Evolutionary conservation across 1,140 invertebrate genomes (phyloP), one percentile per base, ranked within the genome.

Genomic region (Megalopta genalis): DNA sequence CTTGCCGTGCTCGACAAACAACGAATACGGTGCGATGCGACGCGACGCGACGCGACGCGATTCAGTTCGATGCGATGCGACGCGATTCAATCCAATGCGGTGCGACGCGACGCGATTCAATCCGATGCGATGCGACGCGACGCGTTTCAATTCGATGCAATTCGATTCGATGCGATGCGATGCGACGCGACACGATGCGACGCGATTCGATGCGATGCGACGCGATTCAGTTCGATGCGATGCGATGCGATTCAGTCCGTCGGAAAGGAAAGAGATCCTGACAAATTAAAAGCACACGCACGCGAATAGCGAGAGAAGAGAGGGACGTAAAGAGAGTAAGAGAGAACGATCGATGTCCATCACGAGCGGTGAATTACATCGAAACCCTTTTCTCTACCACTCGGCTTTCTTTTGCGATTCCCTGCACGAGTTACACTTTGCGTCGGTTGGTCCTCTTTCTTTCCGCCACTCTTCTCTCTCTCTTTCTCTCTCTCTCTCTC

Each of bases 301-400:
- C 14, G 12, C 46, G 10, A 12, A 32, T 4, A 32, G 4, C 4
- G 32, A 32, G 4, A 16, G 3, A 10, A 49, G 46, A 16, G 10
- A 49, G 16, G 10, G 12, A 49, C 8, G 46, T 1, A n/a, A 18
- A 65, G 39, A 65, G 39, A 78, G 46, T 67, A 81, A 60, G 70
- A 77, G 68, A 86, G 77, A 78, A 74, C 83, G 83, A 84, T 81
- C 81, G 84, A 87, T 88, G 84, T 73, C 67, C 69, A 80, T 80
- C 81, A 83, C 85, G 83, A 88, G 86, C 87, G 83, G 85, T 74
- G 84, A 79, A 77, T 86, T 90, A 90, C 89, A 90, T 68, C 75
- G 80, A 90, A 90, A 90, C 80, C 88, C 88, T 90, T 90, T 73
- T 85, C 80, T 85, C 77, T 68, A 68, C 73, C 57, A 73, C 82